Conservation (phyloP, 2,797 vertebrate genomes). For the Masticophis lateralis region DNA sequence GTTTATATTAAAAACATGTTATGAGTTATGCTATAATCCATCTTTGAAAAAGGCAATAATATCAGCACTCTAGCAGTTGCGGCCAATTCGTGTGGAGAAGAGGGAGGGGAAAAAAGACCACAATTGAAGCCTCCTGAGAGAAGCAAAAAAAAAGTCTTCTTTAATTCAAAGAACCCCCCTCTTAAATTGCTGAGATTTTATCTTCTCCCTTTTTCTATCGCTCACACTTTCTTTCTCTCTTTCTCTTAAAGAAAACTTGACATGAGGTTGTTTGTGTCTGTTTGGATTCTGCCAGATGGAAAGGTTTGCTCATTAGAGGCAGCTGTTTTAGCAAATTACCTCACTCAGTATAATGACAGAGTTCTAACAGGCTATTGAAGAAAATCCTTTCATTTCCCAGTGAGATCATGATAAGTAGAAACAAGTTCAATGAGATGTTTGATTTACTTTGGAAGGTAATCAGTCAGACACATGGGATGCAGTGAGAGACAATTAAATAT, state of each 20-base stretch:
- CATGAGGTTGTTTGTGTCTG: constrained; percentile 65
- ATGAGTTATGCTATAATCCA: constrained; percentile 47
- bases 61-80: constrained; percentile 13
- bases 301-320: constrained; percentile 74
- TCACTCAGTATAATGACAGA: constrained; percentile 71
- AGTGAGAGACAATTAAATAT: constrained; percentile 56
- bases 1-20: constrained; percentile 55
- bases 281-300: constrained; percentile 71
- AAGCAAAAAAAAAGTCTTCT: neutral
- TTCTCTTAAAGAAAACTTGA: constrained; percentile 53
- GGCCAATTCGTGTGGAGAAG: constrained; percentile 21
- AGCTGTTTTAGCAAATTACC: constrained; percentile 78
- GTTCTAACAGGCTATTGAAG: constrained; percentile 67
- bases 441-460: constrained; percentile 72
- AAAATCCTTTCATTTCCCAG: constrained; percentile 68
- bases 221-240: neutral
- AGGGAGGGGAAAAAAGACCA: constrained; percentile 17
- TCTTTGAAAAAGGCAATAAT: constrained; percentile 46
- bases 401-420: constrained; percentile 72
- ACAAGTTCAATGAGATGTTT: constrained; percentile 69
- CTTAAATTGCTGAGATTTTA: constrained; percentile 45
- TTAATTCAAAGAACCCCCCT: constrained; percentile 29
- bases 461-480: constrained; percentile 54
- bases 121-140: neutral
- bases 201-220: constrained; percentile 27